phyloP scores from a whole-genome alignment of 1,140 invertebrate genomes.

The Propsilocerus akamusi region DNA sequence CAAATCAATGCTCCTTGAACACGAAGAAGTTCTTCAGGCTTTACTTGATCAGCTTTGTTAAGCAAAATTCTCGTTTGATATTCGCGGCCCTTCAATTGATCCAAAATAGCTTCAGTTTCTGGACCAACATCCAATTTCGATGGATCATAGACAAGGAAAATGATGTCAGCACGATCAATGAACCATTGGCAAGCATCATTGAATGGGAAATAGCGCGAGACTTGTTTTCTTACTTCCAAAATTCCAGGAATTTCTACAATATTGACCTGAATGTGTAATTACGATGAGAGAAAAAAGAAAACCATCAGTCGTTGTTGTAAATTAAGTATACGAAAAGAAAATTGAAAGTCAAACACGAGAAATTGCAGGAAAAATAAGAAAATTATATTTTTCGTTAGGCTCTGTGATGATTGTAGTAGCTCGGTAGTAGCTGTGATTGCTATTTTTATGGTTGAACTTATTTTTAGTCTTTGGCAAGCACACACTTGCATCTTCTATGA shows the following conservation, averaged over 20 bases:
- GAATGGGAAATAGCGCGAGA: conserved; percentile 82
- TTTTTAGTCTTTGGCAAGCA: too few species aligned
- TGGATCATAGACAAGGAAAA: conserved; percentile 89
- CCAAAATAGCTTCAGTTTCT: conserved; percentile 82
- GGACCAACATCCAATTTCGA: conserved; percentile 86
- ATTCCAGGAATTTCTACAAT: conserved; percentile 94
- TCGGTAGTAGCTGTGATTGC: too few species aligned
- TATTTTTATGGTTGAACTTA: too few species aligned
- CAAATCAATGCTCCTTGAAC: conserved; percentile 87
- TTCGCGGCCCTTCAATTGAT: conserved; percentile 83
- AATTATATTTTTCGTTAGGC: too few species aligned
- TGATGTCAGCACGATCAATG: conserved; percentile 85
- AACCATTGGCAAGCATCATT: conserved; percentile 94
- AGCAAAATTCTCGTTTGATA: conserved; percentile 80
- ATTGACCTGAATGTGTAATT: conserved; percentile 61
- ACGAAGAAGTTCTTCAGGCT: conserved; percentile 78
- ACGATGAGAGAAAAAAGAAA: too few species aligned
- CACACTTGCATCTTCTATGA: too few species aligned
- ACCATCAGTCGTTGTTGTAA: too few species aligned
- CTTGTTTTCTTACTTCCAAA: conserved; percentile 81
- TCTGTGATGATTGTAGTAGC: too few species aligned
- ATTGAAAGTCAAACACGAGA: too few species aligned
- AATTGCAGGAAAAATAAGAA: too few species aligned
- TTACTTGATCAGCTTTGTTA: conserved; percentile 88
- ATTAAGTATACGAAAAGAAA: too few species aligned